Evolutionary conservation across 2,797 vertebrate species (phyloP).

Genomic region (Dendrocincla tyrannina): DNA sequence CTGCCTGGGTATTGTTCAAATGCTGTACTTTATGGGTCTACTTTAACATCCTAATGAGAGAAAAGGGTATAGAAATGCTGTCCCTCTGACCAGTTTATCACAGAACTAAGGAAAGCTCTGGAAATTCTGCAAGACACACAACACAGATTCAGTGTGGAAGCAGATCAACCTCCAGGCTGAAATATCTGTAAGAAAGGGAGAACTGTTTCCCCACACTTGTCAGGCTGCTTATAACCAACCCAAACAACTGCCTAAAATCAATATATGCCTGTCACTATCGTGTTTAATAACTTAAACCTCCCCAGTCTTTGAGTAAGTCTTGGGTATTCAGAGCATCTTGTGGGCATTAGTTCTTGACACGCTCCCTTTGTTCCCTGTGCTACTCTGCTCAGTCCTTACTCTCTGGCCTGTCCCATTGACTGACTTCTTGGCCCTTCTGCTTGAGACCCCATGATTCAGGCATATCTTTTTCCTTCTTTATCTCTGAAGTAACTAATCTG

Average conservation of each 20-base stretch:
- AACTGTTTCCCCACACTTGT: background rate
- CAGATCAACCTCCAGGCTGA: background rate
- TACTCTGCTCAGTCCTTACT: background rate
- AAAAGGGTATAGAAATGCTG: background rate
- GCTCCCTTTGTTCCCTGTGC: accelerated
- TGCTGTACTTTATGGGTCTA: background rate
- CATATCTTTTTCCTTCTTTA: background rate
- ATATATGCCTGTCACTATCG: background rate
- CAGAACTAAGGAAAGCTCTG: background rate
- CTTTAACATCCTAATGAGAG: background rate
- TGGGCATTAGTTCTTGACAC: background rate
- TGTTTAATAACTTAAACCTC: background rate
- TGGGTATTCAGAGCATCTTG: background rate
- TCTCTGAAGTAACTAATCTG: background rate
- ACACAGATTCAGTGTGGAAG: background rate
- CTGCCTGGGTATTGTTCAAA: background rate
- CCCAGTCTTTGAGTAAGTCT: background rate
- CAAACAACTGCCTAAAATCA: background rate
- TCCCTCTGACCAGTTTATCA: background rate
- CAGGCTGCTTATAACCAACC: background rate
- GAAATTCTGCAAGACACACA: background rate
- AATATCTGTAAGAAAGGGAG: background rate
- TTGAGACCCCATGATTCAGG: background rate
- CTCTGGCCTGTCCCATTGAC: background rate
- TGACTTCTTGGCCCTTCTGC: background rate